Percentiles rank a stretch among this genome's conserved stretches.
Evolutionary conservation across 2,113 vertebrate genomes (phyloP).

Genomic region (Carassius gibelio): DNA sequence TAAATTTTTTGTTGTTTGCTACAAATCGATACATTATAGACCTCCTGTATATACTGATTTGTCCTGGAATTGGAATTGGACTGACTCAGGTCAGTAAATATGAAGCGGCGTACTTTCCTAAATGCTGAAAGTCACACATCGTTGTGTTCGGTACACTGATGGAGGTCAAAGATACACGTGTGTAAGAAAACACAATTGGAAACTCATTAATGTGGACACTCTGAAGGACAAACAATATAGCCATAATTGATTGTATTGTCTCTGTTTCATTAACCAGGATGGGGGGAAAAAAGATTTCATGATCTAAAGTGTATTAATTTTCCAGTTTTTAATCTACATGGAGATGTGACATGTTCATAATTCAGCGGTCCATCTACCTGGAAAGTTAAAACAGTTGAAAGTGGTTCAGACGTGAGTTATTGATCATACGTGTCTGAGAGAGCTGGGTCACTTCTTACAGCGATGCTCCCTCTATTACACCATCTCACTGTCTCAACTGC

Average conservation of each 20-base stretch:
- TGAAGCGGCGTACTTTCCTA: not conserved
- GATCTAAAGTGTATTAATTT: constrained; percentile 31
- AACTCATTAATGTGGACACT: constrained; percentile 11
- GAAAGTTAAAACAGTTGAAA: constrained; percentile 30
- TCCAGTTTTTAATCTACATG: constrained; percentile 39
- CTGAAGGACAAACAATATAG: constrained; percentile 35
- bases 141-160: not conserved
- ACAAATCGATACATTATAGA: not conserved
- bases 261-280: not conserved
- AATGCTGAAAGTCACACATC: not conserved
- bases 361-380: constrained; percentile 17
- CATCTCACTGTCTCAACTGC: no score
- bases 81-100: not conserved
- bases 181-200: not conserved
- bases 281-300: not conserved
- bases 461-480: constrained; percentile 8
- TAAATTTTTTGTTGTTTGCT: not conserved
- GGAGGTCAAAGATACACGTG: constrained; percentile 9
- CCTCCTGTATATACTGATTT: not conserved
- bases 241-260: constrained; percentile 37
- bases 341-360: constrained; percentile 22
- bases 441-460: not conserved
- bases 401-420: constrained; percentile 21
- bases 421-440: constrained; percentile 1
- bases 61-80: not conserved